Evolutionary conservation across 2,797 vertebrate genomes (phyloP).

Genomic region (Labroides dimidiatus): DNA sequence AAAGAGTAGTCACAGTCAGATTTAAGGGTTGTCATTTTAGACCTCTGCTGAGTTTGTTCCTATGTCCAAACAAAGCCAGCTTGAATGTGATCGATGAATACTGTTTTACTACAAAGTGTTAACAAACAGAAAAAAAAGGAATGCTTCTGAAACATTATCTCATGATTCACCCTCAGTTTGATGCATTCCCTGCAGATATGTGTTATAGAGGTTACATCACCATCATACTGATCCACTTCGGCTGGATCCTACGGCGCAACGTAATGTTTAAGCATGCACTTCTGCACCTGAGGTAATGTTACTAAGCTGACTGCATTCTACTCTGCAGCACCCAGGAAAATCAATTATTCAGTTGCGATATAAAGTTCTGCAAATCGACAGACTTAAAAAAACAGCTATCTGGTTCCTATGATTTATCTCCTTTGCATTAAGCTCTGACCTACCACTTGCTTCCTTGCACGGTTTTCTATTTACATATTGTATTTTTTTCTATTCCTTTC

Average conservation of each 20-base stretch:
- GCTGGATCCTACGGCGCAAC: slow-evolving; percentile 10
- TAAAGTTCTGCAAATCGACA: slow-evolving; percentile 7
- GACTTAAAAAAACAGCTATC: slow-evolving; percentile 5
- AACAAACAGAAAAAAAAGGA: neutral
- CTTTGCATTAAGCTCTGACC: slow-evolving; percentile 13
- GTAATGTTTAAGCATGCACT: slow-evolving; percentile 40
- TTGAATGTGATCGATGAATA: neutral
- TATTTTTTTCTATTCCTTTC: neutral
- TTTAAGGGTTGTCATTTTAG: neutral
- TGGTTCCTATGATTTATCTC: neutral
- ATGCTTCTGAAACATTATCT: neutral
- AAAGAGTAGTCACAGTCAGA: too few relatives aligned
- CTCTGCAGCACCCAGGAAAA: slow-evolving; percentile 47
- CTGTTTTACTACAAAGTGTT: neutral
- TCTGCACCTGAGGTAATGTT: slow-evolving; percentile 63
- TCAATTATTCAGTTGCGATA: slow-evolving; percentile 18
- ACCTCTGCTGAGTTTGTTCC: too few relatives aligned
- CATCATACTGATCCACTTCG: neutral
- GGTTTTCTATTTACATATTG: slow-evolving; percentile 11
- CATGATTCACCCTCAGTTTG: neutral
- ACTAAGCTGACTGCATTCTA: slow-evolving; percentile 33
- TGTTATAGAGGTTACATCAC: neutral
- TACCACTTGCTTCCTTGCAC: slow-evolving; percentile 2
- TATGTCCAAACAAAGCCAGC: neutral
- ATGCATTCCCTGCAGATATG: neutral